These are phyloP conservation scores for Neolamprologus cancellatus DNA, from an alignment of 2,113 vertebrate species.

Conservation along the genomic window DNA sequence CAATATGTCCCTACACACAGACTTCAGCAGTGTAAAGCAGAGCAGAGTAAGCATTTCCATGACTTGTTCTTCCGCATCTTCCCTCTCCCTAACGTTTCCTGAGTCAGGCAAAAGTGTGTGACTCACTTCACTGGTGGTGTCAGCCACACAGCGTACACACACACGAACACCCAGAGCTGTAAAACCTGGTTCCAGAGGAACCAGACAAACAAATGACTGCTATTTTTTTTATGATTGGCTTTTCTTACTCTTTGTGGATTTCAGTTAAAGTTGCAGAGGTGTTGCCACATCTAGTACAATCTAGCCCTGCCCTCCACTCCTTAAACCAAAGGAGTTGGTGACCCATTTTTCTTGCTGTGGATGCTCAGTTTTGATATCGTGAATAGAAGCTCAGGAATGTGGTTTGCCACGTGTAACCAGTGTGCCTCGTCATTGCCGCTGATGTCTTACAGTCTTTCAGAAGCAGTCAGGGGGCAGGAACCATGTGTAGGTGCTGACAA, in stretches of 20 bases:
- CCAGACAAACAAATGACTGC: neutral
- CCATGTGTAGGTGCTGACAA: neutral
- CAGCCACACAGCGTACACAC: neutral
- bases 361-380: neutral
- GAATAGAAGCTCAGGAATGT: conserved; percentile 32
- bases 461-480: neutral
- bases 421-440: neutral
- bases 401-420: conserved; percentile 22
- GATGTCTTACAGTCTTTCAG: neutral
- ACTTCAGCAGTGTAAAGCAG: neutral
- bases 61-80: neutral
- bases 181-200: neutral
- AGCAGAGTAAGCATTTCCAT: neutral
- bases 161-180: neutral
- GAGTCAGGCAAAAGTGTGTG: neutral
- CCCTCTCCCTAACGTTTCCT: neutral
- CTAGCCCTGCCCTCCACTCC: neutral
- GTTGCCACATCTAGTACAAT: neutral
- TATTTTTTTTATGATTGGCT: neutral
- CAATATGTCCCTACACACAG: neutral
- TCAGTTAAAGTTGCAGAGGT: neutral
- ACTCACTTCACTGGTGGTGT: neutral
- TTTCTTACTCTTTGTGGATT: neutral
- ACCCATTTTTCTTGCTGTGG: neutral
- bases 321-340: neutral